These are phyloP conservation scores for Myzus persicae DNA, from an alignment of 1,140 invertebrate species.

Conservation along the genomic window DNA sequence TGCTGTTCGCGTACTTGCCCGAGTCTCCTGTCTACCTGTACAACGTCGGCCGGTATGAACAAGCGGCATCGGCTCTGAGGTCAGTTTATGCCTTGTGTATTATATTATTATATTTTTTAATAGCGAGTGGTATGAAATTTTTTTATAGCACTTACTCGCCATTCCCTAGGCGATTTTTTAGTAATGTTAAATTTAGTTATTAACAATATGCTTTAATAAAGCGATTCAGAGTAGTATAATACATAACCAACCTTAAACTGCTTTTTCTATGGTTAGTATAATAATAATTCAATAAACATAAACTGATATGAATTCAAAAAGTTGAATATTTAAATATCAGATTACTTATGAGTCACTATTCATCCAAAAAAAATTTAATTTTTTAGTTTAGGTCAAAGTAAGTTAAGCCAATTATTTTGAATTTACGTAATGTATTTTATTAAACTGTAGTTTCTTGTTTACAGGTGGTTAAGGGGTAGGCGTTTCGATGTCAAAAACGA, in stretches of 20 bases:
- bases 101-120: too few relatives aligned
- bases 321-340: neutral
- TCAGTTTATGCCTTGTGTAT: conserved; percentile 39
- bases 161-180: neutral
- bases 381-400: neutral
- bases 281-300: neutral
- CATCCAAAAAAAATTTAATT: neutral
- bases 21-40: conserved; percentile 65
- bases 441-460: neutral
- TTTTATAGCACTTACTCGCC: too few relatives aligned
- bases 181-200: neutral
- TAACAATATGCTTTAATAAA: too few relatives aligned
- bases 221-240: too few relatives aligned
- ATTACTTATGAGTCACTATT: neutral
- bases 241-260: neutral
- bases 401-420: neutral
- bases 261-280: neutral
- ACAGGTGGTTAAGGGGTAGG: conserved; percentile 69
- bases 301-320: neutral
- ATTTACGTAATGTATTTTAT: neutral
- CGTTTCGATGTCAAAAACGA: conserved; percentile 70
- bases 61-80: conserved; percentile 63
- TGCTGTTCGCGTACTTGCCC: conserved; percentile 66
- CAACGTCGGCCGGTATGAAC: conserved; percentile 59
- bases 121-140: neutral